Percentiles rank a stretch among this genome's conserved stretches.
These are phyloP conservation scores for Phalanger gymnotis DNA, from an alignment of 2,797 vertebrate species.

Conservation along the genomic window DNA sequence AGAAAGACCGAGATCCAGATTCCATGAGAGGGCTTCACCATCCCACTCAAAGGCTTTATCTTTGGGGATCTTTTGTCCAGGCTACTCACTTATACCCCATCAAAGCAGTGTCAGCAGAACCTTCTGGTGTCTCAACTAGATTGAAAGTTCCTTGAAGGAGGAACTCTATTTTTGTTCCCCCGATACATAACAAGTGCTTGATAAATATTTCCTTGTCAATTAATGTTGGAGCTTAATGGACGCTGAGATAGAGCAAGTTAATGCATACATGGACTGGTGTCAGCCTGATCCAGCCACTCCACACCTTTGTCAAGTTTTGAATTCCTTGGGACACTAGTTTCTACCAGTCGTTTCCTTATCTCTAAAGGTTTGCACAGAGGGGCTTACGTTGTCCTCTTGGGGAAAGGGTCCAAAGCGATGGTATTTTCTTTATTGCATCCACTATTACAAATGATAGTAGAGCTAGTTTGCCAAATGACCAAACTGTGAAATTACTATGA, in stretches of 20 bases:
- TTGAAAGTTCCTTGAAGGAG: background rate
- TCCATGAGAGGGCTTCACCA: too few relatives aligned
- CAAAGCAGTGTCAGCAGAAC: background rate
- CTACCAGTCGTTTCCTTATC: background rate
- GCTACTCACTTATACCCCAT: background rate
- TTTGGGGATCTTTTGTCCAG: background rate
- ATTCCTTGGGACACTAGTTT: background rate
- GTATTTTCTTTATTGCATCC: conserved; percentile 62
- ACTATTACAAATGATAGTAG: conserved; percentile 59
- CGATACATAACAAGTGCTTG: background rate
- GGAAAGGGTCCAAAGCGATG: conserved; percentile 41
- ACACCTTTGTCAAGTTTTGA: background rate
- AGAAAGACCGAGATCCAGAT: too few relatives aligned
- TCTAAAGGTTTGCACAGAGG: conserved; percentile 48
- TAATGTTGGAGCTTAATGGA: background rate
- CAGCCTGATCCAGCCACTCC: background rate
- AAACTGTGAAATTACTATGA: conserved; percentile 53
- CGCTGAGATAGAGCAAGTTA: background rate
- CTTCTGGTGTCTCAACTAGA: background rate
- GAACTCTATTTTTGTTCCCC: background rate
- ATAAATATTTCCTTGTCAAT: background rate
- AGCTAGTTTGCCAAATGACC: conserved; percentile 60
- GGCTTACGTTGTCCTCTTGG: background rate
- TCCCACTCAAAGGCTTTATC: background rate
- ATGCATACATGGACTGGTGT: background rate